Evolutionary conservation across 1,140 invertebrate species (phyloP).

Genomic region (Dreissena polymorpha): DNA sequence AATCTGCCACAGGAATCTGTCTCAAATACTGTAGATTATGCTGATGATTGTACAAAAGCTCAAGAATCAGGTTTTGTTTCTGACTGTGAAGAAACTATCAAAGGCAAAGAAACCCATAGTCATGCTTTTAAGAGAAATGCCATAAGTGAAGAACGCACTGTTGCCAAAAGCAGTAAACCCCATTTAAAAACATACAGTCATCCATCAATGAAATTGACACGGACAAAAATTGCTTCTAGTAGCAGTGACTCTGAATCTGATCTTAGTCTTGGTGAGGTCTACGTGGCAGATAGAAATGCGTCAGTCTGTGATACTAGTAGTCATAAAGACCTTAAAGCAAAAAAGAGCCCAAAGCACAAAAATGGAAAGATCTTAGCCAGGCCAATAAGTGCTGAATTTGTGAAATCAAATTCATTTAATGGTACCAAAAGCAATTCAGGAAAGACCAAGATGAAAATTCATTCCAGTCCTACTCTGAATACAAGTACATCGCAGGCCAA

Average conservation of each 20-base stretch:
- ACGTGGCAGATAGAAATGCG: constrained; percentile 21
- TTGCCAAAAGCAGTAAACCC: constrained; percentile 9
- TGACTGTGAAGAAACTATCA: no score
- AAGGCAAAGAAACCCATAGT: no score
- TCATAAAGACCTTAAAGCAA: constrained; percentile 34
- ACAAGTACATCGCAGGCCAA: not conserved
- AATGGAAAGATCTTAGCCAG: constrained; percentile 23
- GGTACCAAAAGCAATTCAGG: constrained; percentile 1
- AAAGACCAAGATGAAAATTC: constrained; percentile 47
- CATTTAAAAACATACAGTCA: constrained; percentile 41
- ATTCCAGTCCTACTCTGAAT: constrained; percentile 48
- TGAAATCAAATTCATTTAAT: constrained; percentile 4
- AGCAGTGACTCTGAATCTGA: constrained; percentile 53
- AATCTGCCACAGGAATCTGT: no score
- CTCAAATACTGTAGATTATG: no score
- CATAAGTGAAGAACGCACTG: constrained; percentile 39
- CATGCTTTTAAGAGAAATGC: constrained; percentile 34
- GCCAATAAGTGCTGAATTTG: constrained; percentile 59
- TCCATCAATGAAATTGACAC: constrained; percentile 24
- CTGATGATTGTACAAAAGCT: no score
- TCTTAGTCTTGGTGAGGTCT: constrained; percentile 58
- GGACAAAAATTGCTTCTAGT: not conserved
- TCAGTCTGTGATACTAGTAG: no score
- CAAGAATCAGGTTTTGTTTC: no score
- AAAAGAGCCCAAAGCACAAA: constrained; percentile 18